These are phyloP conservation scores for Sarcophaga rosellei DNA, from an alignment of 2,888 invertebrate species.

Conservation along the genomic window DNA sequence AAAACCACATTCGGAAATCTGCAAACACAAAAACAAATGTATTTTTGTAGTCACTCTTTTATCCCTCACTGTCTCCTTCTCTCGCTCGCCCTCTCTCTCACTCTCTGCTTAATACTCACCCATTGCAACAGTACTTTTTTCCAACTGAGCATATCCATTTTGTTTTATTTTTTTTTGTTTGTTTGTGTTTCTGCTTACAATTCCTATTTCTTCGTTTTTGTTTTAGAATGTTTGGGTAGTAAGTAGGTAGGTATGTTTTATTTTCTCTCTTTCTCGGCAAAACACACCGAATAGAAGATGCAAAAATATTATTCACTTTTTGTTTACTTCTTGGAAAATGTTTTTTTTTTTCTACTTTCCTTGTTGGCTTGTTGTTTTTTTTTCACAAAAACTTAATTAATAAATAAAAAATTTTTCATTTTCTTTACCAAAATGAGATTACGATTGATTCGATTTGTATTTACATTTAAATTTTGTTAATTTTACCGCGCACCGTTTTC, in stretches of 20 bases:
- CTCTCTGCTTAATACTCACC: constrained; percentile 69
- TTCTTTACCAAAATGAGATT: not conserved
- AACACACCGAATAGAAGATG: too few species aligned
- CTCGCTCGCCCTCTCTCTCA: not conserved
- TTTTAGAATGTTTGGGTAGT: not conserved
- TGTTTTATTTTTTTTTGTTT: constrained; percentile 32
- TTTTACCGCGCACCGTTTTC: constrained; percentile 32
- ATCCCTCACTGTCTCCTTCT: not conserved
- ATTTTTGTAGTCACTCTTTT: not conserved
- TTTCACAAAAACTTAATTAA: not conserved
- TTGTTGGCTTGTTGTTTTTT: not conserved
- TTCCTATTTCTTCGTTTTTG: not conserved
- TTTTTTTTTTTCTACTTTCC: not conserved
- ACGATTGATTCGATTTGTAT: constrained; percentile 11
- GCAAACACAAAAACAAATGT: constrained; percentile 22
- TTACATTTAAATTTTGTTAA: constrained; percentile 40
- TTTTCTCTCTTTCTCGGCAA: too few species aligned
- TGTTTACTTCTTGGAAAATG: not conserved
- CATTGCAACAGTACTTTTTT: constrained; percentile 74
- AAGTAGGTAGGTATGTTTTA: not conserved
- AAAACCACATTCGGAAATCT: constrained; percentile 76
- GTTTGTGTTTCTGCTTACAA: constrained; percentile 6
- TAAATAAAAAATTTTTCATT: constrained; percentile 13
- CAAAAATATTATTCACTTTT: not conserved
- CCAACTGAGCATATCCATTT: constrained; percentile 74